Percentiles rank a stretch among this genome's conserved stretches.
Evolutionary conservation across 2,113 vertebrate species (phyloP).

Genomic region (Corythornis madagascariensis): DNA sequence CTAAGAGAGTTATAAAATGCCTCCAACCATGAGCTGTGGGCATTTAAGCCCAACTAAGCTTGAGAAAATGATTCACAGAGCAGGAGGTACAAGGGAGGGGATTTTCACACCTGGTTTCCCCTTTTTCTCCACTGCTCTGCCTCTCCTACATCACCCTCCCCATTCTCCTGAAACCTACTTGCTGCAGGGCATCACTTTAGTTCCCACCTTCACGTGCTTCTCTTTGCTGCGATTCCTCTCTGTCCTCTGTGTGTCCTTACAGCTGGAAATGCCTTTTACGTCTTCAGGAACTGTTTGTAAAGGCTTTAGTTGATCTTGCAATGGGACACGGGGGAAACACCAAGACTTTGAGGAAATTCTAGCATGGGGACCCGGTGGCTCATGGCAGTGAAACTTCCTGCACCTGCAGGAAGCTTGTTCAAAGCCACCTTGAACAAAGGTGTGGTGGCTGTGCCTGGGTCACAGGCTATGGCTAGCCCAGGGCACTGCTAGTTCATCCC

Average conservation of each 20-base stretch:
- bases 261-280: not conserved
- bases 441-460: not conserved
- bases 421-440: not conserved
- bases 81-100: not conserved
- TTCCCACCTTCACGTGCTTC: not conserved
- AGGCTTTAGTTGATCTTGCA: not conserved
- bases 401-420: not conserved
- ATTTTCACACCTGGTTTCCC: not conserved
- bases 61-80: not conserved
- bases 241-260: conserved; percentile 15
- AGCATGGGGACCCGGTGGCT: not conserved
- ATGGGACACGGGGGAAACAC: not conserved
- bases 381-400: not conserved
- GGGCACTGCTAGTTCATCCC: not conserved
- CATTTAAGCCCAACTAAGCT: not conserved
- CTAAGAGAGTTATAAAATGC: not conserved
- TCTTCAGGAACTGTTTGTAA: conserved; percentile 1
- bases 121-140: not conserved
- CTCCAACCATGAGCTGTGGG: not conserved
- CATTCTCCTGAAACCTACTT: not conserved
- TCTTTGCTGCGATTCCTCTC: not conserved
- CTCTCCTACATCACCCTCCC: not conserved
- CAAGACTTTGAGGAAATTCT: conserved; percentile 1
- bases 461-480: not conserved
- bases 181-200: not conserved